Base-by-base conservation (phyloP, 2,113 vertebrate species). In the Chiloscyllium plagiosum region DNA sequence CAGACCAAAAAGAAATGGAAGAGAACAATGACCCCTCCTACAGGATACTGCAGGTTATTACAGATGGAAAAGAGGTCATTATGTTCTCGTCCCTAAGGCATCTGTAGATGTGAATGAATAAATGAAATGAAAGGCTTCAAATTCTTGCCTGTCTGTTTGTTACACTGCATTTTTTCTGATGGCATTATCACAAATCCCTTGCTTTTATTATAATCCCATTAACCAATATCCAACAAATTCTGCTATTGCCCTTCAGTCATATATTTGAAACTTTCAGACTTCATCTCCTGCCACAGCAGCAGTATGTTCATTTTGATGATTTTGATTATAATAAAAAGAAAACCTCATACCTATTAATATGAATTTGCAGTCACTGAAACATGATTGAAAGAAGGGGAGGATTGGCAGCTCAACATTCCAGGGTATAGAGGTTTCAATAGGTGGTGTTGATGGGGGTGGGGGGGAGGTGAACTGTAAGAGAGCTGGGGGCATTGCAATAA, bases 201-300 rank as follows among this genome's bases (percentile, higher is more conserved):
- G 37, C 87, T 90, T 90, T 65, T 65, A 90, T 90, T 90, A 61
- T 52, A 61, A 90, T 61, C 50, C 56, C 87, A 90, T 61, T 61
- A 90, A 61, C 87, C 52, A 83, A 61, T n/a, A 3, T 17, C 56
- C 87, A 90, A 61, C 50, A 90, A 90, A 90, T 61, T 33, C 50
- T 61, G 13, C 29, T 13, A 65, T 90, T 61, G 50, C 87, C 10
- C 29, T 61, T 90, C 17, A 15, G 87, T 29, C 12, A 12, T 61
- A 56, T 24, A 61, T 83, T 33, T 61, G 86, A 56, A 89, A 90
- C 61, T 29, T 33, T 52, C 87, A 90, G 52, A 5, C 26, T 61
- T 90, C 26, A 10, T 90, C 17, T 52, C 56, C 52, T 56, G 22
- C 26, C 56, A 56, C 7, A 37, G 20, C 80, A 42, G 13, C 80